phyloP scores from a whole-genome alignment of 1,140 invertebrate genomes.

The Drosophila repletoides region DNA sequence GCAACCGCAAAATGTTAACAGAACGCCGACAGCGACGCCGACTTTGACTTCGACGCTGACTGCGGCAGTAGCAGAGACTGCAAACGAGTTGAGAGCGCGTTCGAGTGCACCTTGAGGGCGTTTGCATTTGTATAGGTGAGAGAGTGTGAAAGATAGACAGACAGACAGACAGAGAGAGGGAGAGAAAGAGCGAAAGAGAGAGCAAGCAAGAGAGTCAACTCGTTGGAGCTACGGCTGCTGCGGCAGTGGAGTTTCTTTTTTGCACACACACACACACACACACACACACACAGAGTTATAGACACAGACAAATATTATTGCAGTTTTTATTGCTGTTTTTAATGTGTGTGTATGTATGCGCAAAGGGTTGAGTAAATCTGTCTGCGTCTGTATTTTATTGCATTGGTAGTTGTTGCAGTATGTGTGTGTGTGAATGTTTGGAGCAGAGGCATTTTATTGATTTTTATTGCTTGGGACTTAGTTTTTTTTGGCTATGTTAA shows the following conservation, averaged over 20 bases:
- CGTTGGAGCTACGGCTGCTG: constrained; percentile 34
- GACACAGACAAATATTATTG: constrained; percentile 30
- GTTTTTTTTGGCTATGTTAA: constrained; percentile 27
- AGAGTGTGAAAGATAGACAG: not conserved
- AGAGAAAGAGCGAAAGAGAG: constrained; percentile 1
- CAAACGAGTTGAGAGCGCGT: constrained; percentile 30
- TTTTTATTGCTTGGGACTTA: constrained; percentile 57
- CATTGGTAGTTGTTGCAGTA: constrained; percentile 31
- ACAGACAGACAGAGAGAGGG: not conserved
- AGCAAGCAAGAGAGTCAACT: constrained; percentile 18
- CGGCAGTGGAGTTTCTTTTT: constrained; percentile 36
- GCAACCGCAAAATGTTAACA: constrained; percentile 41
- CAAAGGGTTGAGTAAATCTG: constrained; percentile 42
- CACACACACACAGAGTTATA: constrained; percentile 9
- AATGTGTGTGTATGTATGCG: constrained; percentile 16
- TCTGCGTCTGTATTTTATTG: constrained; percentile 12
- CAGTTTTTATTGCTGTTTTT: constrained; percentile 38
- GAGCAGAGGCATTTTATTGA: constrained; percentile 53
- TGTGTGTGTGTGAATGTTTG: not conserved
- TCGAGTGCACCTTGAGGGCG: constrained; percentile 22
- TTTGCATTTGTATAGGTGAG: constrained; percentile 42
- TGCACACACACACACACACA: constrained; percentile 16
- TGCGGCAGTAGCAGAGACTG: constrained; percentile 17
- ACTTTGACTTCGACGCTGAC: constrained; percentile 1
- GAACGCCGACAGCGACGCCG: constrained; percentile 11